Conservation (phyloP, 1,140 invertebrate genomes). For the Euura lappo region DNA sequence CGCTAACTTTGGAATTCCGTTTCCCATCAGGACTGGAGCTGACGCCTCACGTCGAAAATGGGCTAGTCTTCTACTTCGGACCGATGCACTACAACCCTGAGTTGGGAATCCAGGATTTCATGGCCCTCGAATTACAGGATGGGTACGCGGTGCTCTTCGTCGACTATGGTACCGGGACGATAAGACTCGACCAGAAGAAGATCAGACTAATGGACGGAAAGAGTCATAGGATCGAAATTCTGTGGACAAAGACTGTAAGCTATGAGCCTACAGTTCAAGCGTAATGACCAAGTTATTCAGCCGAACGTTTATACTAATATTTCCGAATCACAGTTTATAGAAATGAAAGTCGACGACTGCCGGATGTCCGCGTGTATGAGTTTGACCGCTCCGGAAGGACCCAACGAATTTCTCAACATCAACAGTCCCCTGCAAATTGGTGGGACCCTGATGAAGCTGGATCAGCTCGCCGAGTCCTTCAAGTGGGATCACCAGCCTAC, state of each 20-base stretch:
- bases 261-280: not conserved
- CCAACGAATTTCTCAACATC: constrained; percentile 83
- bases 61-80: constrained; percentile 91
- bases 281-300: not conserved
- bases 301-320: not conserved
- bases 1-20: constrained; percentile 13
- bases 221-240: constrained; percentile 83
- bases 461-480: constrained; percentile 63
- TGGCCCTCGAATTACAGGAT: constrained; percentile 85
- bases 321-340: constrained; percentile 60
- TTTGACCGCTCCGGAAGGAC: constrained; percentile 70
- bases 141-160: constrained; percentile 85
- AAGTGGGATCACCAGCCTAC: constrained; percentile 73
- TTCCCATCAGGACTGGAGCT: constrained; percentile 69
- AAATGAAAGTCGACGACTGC: constrained; percentile 81
- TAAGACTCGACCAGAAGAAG: constrained; percentile 72
- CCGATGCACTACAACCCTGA: constrained; percentile 73
- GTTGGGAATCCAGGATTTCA: constrained; percentile 81
- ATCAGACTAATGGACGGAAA: constrained; percentile 79
- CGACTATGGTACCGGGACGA: constrained; percentile 88
- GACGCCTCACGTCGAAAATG: constrained; percentile 73
- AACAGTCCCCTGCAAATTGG: constrained; percentile 89
- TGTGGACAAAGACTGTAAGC: constrained; percentile 69
- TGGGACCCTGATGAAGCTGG: constrained; percentile 72
- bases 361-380: constrained; percentile 74